Base-by-base conservation (phyloP, 2,888 invertebrate genomes). In the Chorisops tibialis region DNA sequence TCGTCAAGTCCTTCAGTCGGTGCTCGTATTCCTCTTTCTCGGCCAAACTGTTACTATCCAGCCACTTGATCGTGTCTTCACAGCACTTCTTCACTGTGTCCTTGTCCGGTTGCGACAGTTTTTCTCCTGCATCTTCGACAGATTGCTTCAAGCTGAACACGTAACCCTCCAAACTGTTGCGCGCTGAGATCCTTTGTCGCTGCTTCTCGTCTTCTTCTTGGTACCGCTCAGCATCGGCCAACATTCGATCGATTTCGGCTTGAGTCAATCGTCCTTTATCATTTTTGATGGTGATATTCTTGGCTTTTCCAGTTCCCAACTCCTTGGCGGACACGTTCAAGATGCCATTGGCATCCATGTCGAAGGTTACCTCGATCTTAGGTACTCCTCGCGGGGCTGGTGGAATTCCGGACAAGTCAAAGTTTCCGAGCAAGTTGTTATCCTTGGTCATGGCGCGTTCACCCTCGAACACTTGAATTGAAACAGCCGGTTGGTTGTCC, bases 401-500 rank as follows among this genome's bases (percentile, higher is more conserved):
- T 24, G 92, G 90, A 62, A 93, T 91, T 7, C 92, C 93, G 4
- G 86, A 83, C 18, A 91, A 79, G 70, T 89, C 90, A 71, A 91
- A 91, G 11, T 88, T 91, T 18, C 91, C 91, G 58, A 93, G 76
- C 2, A 91, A 79, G 71, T 95, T 93, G 75, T 95, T 95, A 73
- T 95, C 94, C 74, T 86, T 93, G 7, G 94, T 94, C 91, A 94
- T 89, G 18, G 91, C 88, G 63, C 94, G 81, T 77, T 93, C 92
- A 22, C 93, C 92, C 79, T 93, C 93, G 71, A 86, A 91, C 2
- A 92, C 88, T 79, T 90, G 89, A 69, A 94, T 92, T 35, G 90
- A 87, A 0, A 94, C 93, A 41, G 90, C 91, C 18, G 91, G 88
- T 74, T 96, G 96, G 72, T 95, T 95, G 78, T 96, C 95, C 14